phyloP scores from a whole-genome alignment of 2,113 vertebrate species.

The Micronycteris hirsuta region DNA sequence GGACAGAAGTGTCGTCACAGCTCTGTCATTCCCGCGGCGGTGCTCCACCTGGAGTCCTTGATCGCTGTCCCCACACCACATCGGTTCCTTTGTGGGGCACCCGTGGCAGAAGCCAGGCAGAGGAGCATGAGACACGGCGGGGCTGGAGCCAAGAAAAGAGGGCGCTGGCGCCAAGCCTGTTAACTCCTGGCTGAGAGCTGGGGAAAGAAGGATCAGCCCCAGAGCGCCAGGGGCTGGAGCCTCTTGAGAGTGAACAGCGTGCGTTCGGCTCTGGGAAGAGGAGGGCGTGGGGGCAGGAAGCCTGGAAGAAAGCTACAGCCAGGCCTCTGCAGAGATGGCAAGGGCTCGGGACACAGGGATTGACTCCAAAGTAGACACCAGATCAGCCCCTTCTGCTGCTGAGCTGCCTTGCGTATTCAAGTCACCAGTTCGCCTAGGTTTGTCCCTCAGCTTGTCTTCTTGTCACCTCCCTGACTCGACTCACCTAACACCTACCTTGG shows the following conservation, averaged over 20 bases:
- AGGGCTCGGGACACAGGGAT: neutral
- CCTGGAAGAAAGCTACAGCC: neutral
- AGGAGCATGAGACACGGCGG: neutral
- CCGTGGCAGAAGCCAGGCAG: neutral
- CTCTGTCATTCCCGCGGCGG: neutral
- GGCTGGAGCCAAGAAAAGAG: neutral
- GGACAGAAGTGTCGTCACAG: neutral
- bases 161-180: neutral
- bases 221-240: neutral
- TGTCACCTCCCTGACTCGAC: neutral
- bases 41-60: neutral
- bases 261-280: neutral
- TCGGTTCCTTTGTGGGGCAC: neutral
- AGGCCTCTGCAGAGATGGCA: neutral
- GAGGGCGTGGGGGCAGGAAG: neutral
- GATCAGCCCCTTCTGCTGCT: neutral
- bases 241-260: neutral
- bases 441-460: neutral
- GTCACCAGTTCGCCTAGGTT: neutral
- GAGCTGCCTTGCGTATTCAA: neutral
- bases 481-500: neutral
- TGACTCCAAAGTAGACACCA: neutral
- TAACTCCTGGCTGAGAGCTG: neutral
- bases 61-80: neutral
- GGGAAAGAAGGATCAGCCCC: neutral